Conservation (phyloP, 2,888 invertebrate genomes). For the Melipona bicolor region DNA sequence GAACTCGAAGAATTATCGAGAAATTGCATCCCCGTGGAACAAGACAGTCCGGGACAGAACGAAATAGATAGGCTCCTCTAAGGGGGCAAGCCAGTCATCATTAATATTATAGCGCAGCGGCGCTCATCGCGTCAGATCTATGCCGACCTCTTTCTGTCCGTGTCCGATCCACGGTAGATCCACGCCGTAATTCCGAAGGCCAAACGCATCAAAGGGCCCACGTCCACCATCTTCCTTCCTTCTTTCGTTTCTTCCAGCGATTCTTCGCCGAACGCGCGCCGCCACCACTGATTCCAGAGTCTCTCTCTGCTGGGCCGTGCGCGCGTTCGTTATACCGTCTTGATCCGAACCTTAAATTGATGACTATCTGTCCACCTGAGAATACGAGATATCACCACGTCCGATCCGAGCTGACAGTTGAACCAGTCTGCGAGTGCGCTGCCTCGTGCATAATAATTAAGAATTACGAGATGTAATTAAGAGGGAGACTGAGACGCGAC, state of each 20-base stretch:
- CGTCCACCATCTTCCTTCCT: slow-evolving; percentile 10
- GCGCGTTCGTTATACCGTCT: slow-evolving; percentile 67
- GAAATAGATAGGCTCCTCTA: slow-evolving; percentile 68
- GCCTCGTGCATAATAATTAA: slow-evolving; percentile 51
- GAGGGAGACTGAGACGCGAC: slow-evolving; percentile 22
- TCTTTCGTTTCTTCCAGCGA: slow-evolving; percentile 9
- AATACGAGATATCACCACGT: slow-evolving; percentile 52
- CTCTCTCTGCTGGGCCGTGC: slow-evolving; percentile 41
- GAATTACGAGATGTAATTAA: slow-evolving; percentile 51
- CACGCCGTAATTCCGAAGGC: slow-evolving; percentile 64
- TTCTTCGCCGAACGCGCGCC: slow-evolving; percentile 29
- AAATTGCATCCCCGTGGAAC: slow-evolving; percentile 69
- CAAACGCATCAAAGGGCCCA: slow-evolving; percentile 69
- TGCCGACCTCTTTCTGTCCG: slow-evolving; percentile 80
- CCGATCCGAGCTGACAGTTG: slow-evolving; percentile 25
- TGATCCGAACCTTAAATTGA: slow-evolving; percentile 70
- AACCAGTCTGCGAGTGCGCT: slow-evolving; percentile 5
- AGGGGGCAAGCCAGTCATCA: slow-evolving; percentile 76
- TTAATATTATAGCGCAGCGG: slow-evolving; percentile 80
- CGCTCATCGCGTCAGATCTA: slow-evolving; percentile 82
- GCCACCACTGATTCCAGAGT: slow-evolving; percentile 8
- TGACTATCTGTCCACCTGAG: slow-evolving; percentile 64
- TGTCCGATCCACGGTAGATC: slow-evolving; percentile 69
- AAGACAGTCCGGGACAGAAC: slow-evolving; percentile 63
- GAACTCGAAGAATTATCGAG: slow-evolving; percentile 60